These are phyloP conservation scores for Girardia tigrina DNA, from an alignment of 2,888 invertebrate genomes.

Conservation along the genomic window DNA sequence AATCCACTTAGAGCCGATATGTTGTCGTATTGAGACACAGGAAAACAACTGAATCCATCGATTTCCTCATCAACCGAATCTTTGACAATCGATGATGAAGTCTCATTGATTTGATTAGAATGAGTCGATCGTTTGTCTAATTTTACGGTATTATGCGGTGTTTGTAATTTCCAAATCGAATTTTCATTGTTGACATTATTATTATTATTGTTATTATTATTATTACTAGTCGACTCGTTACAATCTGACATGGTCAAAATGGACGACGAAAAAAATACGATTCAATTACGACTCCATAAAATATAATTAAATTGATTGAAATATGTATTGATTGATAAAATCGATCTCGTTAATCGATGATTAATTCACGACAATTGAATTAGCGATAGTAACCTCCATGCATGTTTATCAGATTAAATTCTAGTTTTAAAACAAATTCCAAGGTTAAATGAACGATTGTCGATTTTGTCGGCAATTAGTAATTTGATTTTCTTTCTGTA, in stretches of 20 bases:
- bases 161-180: conserved; percentile 7
- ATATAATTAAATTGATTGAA: too few species aligned
- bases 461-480: too few species aligned
- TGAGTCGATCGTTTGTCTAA: neutral
- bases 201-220: too few species aligned
- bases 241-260: too few species aligned
- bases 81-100: neutral
- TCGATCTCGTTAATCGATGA: too few species aligned
- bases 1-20: conserved; percentile 6
- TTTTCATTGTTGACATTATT: conserved; percentile 12
- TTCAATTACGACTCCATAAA: too few species aligned
- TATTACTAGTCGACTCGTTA: too few species aligned
- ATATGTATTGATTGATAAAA: too few species aligned
- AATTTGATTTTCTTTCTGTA: too few species aligned
- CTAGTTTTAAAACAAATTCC: conserved; percentile 23
- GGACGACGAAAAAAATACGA: too few species aligned
- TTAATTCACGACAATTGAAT: conserved; percentile 19
- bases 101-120: neutral
- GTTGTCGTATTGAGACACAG: conserved; percentile 4
- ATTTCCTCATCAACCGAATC: neutral
- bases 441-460: too few species aligned
- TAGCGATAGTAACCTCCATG: neutral
- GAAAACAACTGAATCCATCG: neutral
- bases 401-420: conserved; percentile 23
- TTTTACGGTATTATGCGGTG: conserved; percentile 1